phyloP scores from a whole-genome alignment of 2,113 vertebrate species.

The Eublepharis macularius region DNA sequence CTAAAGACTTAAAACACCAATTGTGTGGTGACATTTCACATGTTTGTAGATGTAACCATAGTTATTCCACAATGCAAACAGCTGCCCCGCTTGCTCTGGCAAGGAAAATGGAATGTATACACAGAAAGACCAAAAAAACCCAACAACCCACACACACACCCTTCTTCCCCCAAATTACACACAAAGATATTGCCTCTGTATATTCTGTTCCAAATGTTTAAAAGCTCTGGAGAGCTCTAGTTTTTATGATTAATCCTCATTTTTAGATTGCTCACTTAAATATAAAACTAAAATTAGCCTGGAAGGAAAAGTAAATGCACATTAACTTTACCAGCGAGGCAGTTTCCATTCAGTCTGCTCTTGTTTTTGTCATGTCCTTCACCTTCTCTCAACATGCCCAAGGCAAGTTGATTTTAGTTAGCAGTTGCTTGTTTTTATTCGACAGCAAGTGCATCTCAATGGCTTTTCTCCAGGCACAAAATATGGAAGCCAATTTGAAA shows the following conservation, averaged over 20 bases:
- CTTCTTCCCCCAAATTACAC: neutral
- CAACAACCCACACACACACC: neutral
- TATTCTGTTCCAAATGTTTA: neutral
- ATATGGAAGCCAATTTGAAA: neutral
- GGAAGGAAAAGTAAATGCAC: neutral
- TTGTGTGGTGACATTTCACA: neutral
- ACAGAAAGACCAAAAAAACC: neutral
- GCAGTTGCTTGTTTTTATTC: slow-evolving; percentile 18
- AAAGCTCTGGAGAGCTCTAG: neutral
- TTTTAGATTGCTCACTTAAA: neutral
- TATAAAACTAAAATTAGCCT: neutral
- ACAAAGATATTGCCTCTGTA: neutral
- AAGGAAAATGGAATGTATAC: neutral
- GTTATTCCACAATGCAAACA: neutral
- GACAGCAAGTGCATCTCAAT: neutral
- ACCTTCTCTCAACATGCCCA: slow-evolving; percentile 12
- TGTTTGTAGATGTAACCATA: neutral
- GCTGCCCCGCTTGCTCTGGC: neutral
- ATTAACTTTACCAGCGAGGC: neutral
- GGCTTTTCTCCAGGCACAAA: slow-evolving; percentile 16
- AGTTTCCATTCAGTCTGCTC: neutral
- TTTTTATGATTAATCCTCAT: neutral
- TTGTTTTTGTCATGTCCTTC: slow-evolving; percentile 5
- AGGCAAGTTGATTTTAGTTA: neutral
- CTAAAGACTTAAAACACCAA: neutral